Base-by-base conservation (phyloP, 2,113 vertebrate genomes). In the Ceyx melanurus region DNA sequence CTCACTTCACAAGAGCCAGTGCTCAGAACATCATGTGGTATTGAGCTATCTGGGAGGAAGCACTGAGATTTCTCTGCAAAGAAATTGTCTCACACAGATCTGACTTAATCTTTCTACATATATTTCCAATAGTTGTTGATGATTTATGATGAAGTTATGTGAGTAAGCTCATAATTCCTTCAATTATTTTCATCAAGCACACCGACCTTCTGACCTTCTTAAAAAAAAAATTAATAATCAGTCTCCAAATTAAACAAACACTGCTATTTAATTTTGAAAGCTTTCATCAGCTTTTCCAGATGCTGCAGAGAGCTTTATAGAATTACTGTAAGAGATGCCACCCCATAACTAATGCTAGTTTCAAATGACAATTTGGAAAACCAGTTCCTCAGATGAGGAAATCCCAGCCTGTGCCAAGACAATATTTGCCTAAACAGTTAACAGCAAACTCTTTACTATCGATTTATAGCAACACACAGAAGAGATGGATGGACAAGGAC, bases 231-330 rank as follows among this genome's bases (percentile, higher is more conserved):
- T 37, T 13, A 28, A 90, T 68, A 68, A 77, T 23, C 26, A 11
- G 74, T 28, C 61, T 88, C 51, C 76, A 93, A 90, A 96, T 90
- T 90, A 93, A 95, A 95, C 90, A 90, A 92, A 88, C 37, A 21
- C 67, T 70, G 51, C 72, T 82, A 77, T 93, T 95, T 93, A 85
- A 89, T 80, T 90, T 92, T 73, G 53, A 93, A 94, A 87, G 71
- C 60, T 96, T 95, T 94, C 91, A 93, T 54, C 91, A 92, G 78
- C 82, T 94, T 94, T 87, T 66, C 74, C 91, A 85, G 78, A 61
- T 92, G 80, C 65, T 93, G 54, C 29, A 42, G 42, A 84, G 74
- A 60, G 81, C 76, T 87, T 93, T 51, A 61, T 7, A 82, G 71
- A 93, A 76, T 88, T 56, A 82, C 86, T 90, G 22, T 3, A 64